Evolutionary conservation across 1,140 invertebrate genomes (phyloP).

Genomic region (Cydia fagiglandana): DNA sequence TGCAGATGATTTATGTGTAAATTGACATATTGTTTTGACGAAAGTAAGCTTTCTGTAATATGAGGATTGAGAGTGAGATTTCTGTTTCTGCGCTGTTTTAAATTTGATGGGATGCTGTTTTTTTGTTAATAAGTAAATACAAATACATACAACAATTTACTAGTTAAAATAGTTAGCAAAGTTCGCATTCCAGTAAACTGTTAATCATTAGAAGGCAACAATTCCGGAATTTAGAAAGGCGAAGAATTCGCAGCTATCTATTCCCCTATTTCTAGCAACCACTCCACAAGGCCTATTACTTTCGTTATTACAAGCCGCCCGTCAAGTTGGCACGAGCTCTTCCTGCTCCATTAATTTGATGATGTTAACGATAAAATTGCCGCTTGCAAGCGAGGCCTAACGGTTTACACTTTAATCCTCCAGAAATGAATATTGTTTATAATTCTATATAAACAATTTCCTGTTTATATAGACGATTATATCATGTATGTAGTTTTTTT

Average conservation of each 20-base stretch:
- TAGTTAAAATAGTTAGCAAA: no score
- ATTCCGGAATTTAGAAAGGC: background rate
- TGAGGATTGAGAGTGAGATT: no score
- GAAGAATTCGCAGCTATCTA: background rate
- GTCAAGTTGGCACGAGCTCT: background rate
- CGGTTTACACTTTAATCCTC: background rate
- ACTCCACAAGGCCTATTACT: background rate
- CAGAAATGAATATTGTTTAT: background rate
- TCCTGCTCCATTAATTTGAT: constrained; percentile 16
- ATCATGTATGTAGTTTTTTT: background rate
- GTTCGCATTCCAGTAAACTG: no score
- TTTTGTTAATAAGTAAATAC: no score
- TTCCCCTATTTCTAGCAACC: background rate
- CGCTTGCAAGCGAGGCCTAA: background rate
- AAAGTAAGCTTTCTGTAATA: no score
- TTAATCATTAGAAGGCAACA: no score
- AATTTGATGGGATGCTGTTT: no score
- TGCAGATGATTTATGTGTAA: no score
- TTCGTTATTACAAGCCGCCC: constrained; percentile 5
- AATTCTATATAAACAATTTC: background rate
- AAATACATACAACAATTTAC: no score
- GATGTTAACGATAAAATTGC: constrained; percentile 5
- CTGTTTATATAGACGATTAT: background rate
- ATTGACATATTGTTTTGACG: no score
- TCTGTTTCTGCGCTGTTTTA: no score